phyloP scores from a whole-genome alignment of 2,888 invertebrate genomes.

The Torymus auratus region DNA sequence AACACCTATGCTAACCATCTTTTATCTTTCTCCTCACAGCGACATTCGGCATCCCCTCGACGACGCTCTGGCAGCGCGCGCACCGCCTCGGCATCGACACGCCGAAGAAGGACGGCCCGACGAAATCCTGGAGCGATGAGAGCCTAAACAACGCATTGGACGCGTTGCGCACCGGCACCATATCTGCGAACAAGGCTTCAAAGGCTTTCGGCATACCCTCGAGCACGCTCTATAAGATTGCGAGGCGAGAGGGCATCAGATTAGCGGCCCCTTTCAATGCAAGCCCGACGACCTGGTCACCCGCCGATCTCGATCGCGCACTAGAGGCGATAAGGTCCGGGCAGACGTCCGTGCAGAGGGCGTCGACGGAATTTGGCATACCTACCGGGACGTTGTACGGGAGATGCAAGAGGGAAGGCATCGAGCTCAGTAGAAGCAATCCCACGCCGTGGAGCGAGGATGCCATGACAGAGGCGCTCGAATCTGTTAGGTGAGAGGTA shows the following conservation, averaged over 20 bases:
- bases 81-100: conserved; percentile 93
- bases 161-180: conserved; percentile 88
- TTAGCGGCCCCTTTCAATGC: conserved; percentile 94
- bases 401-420: conserved; percentile 92
- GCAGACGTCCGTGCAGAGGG: conserved; percentile 89
- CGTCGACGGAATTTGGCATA: conserved; percentile 91
- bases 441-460: conserved; percentile 97
- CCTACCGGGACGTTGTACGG: conserved; percentile 93
- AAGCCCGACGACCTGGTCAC: conserved; percentile 92
- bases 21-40: conserved; percentile 76
- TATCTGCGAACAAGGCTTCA: conserved; percentile 94
- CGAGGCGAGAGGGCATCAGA: conserved; percentile 91
- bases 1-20: no score
- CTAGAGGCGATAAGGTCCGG: conserved; percentile 89
- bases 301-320: conserved; percentile 89
- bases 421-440: conserved; percentile 91
- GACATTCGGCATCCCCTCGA: conserved; percentile 92
- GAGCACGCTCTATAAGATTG: conserved; percentile 94
- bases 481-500: conserved; percentile 87
- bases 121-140: conserved; percentile 92
- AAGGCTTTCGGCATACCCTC: conserved; percentile 94
- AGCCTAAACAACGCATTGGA: conserved; percentile 89
- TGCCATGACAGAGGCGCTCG: conserved; percentile 93
- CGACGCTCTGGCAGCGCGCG: conserved; percentile 93
- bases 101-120: conserved; percentile 91